Evolutionary conservation across 1,140 invertebrate genomes (phyloP).

Genomic region (Drosophila parabipectinata): DNA sequence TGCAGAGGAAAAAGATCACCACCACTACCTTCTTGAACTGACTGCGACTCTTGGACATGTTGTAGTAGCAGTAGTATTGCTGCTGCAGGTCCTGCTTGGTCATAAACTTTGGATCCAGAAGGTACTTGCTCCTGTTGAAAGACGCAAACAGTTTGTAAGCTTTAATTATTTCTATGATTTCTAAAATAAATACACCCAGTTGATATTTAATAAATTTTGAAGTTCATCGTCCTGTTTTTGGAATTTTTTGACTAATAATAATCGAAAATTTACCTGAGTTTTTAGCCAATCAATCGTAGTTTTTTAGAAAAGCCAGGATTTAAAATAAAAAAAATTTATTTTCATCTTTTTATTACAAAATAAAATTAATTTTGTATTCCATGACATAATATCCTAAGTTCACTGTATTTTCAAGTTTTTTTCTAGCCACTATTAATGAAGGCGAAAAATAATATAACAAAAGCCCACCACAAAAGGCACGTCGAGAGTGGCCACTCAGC

Average conservation of each 20-base stretch:
- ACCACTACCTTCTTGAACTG: slow-evolving; percentile 79
- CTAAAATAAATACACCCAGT: too few species aligned
- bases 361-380: too few species aligned
- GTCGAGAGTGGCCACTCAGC: slow-evolving; percentile 50
- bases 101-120: slow-evolving; percentile 80
- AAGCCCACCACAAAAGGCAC: slow-evolving; percentile 38
- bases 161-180: too few species aligned
- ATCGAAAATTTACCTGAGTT: too few species aligned
- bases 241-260: too few species aligned
- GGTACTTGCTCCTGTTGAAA: slow-evolving; percentile 68
- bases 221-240: too few species aligned
- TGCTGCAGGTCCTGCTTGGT: slow-evolving; percentile 76
- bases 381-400: slow-evolving; percentile 18
- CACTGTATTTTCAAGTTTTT: slow-evolving; percentile 51
- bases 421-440: slow-evolving; percentile 69
- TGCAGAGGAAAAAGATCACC: slow-evolving; percentile 71
- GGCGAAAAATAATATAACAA: slow-evolving; percentile 59
- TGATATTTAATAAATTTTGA: too few species aligned
- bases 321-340: too few species aligned
- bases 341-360: too few species aligned
- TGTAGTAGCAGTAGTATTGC: slow-evolving; percentile 78
- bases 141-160: not conserved
- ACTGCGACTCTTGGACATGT: slow-evolving; percentile 64
- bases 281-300: too few species aligned
- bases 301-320: too few species aligned